Percentiles rank a stretch among this genome's conserved stretches.
Conservation (phyloP, 92 coral and sea anemone species). For the Bergia sp. region DNA sequence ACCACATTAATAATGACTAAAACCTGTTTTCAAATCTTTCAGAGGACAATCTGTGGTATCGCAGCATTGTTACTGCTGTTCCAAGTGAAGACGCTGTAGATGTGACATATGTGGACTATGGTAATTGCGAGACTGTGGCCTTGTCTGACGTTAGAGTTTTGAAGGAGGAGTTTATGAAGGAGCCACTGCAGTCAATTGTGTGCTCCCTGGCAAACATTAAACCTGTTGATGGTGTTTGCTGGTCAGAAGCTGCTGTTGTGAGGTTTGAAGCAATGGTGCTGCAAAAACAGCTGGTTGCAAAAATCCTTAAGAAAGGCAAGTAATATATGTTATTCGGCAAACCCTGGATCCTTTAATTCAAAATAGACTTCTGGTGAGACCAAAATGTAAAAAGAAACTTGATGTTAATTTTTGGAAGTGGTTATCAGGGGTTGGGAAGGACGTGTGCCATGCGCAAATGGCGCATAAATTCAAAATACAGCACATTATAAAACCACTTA, state of each 20-base stretch:
- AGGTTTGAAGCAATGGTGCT: conserved; percentile 58
- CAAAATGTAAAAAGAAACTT: no score
- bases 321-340: not conserved
- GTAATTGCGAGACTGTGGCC: conserved; percentile 63
- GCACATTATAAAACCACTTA: no score
- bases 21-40: not conserved
- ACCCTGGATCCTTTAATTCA: no score
- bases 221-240: conserved; percentile 50
- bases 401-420: no score
- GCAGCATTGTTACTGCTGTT: conserved; percentile 58
- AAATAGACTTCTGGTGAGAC: no score
- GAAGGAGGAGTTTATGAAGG: conserved; percentile 46
- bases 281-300: conserved; percentile 71
- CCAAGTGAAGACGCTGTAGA: conserved; percentile 42
- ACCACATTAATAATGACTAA: not conserved
- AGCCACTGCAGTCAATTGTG: conserved; percentile 66
- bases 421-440: no score
- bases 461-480: no score
- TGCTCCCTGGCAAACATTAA: conserved; percentile 59
- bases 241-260: conserved; percentile 60
- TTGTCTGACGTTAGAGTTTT: conserved; percentile 60
- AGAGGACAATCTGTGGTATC: conserved; percentile 79
- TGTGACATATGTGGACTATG: conserved; percentile 76
- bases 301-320: conserved; percentile 61
- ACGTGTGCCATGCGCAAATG: no score